Conservation (phyloP, 2,888 invertebrate genomes). For the Luperina nickerlii region DNA sequence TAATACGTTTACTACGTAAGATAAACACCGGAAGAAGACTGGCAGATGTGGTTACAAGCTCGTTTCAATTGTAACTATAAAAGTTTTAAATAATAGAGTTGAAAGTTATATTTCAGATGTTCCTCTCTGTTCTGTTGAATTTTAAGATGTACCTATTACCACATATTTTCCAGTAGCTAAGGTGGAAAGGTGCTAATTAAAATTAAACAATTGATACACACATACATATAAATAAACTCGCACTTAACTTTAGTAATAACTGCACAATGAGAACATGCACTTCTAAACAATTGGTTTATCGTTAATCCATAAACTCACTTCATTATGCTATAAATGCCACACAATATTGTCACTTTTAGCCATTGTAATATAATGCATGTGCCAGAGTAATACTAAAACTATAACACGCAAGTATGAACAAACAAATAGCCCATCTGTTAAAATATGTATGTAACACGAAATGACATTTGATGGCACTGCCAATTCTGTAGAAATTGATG, state of each 20-base stretch:
- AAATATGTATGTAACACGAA: conserved; percentile 48
- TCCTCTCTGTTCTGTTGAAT: neutral
- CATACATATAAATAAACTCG: too few species aligned
- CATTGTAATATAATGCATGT: neutral
- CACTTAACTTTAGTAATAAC: too few species aligned
- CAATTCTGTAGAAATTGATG: conserved; percentile 46
- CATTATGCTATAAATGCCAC: neutral
- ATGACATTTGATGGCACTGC: conserved; percentile 50
- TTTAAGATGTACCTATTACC: neutral
- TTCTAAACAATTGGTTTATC: neutral
- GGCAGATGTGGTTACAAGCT: conserved; percentile 10
- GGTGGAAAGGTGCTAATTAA: neutral
- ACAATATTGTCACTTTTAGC: neutral
- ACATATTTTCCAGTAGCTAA: neutral
- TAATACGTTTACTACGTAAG: conserved; percentile 21
- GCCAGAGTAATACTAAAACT: neutral
- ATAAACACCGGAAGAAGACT: conserved; percentile 31
- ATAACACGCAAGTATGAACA: neutral
- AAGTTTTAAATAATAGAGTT: neutral
- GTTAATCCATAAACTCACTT: neutral
- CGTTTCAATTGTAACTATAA: conserved; percentile 19
- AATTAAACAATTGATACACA: neutral
- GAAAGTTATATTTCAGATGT: neutral
- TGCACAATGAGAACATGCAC: neutral
- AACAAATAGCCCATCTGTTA: conserved; percentile 30